These are phyloP conservation scores for Volucella inanis DNA, from an alignment of 2,888 invertebrate genomes.

Conservation along the genomic window DNA sequence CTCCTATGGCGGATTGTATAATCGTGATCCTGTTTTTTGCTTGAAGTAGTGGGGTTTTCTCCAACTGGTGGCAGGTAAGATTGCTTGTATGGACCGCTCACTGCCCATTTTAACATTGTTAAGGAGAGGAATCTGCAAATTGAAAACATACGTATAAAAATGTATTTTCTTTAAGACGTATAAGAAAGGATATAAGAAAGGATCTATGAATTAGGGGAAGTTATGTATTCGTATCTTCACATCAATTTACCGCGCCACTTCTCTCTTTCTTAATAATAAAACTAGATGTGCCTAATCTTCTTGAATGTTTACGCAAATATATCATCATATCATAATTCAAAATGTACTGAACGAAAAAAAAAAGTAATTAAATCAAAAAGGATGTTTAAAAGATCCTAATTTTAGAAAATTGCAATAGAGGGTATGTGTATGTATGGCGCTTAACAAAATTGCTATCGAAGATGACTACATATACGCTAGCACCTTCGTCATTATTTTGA, in stretches of 20 bases:
- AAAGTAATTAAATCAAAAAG: conserved; percentile 53
- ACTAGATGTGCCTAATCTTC: conserved; percentile 28
- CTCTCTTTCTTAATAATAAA: conserved; percentile 23
- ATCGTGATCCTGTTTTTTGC: conserved; percentile 62
- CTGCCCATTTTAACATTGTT: conserved; percentile 82
- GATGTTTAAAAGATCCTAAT: no score
- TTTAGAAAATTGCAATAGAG: no score
- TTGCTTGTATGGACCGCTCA: conserved; percentile 79
- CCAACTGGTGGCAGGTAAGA: conserved; percentile 77
- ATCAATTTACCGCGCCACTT: conserved; percentile 50
- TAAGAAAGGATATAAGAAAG: neutral
- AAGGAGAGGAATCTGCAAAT: conserved; percentile 55
- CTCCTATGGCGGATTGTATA: conserved; percentile 69
- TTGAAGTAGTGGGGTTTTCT: conserved; percentile 36
- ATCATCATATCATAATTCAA: neutral
- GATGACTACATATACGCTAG: no score
- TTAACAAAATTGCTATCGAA: no score
- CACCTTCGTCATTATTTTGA: no score
- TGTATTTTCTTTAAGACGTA: conserved; percentile 7
- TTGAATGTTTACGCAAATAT: conserved; percentile 55
- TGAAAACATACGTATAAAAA: conserved; percentile 34
- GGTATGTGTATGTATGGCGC: no score
- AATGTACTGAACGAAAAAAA: conserved; percentile 4
- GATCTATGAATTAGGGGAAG: neutral
- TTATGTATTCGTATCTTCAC: conserved; percentile 41